Percentiles rank a stretch among this genome's conserved stretches.
Evolutionary conservation across 2,888 invertebrate genomes (phyloP).

Genomic region (Hydroisotoma schaefferi): DNA sequence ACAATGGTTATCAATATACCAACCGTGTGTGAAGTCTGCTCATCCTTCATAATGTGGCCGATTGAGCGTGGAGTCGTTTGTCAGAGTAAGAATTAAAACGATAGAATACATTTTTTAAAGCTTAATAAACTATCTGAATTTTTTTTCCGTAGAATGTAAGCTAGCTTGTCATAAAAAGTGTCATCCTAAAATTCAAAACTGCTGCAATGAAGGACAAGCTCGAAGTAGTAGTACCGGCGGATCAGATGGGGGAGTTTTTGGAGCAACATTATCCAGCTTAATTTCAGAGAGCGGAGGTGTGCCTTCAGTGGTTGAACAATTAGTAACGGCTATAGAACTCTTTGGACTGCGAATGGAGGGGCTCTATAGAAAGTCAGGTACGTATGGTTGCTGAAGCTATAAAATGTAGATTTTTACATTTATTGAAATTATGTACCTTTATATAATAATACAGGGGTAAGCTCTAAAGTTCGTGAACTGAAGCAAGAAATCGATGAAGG

Average conservation of each 20-base stretch:
- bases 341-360: slow-evolving; percentile 89
- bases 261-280: slow-evolving; percentile 71
- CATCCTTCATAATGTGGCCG: slow-evolving; percentile 92
- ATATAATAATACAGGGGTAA: slow-evolving; percentile 57
- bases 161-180: slow-evolving; percentile 93
- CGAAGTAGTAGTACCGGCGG: slow-evolving; percentile 41
- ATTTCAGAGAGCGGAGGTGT: slow-evolving; percentile 70
- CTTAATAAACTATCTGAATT: slow-evolving; percentile 33
- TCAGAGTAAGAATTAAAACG: slow-evolving; percentile 57
- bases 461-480: slow-evolving; percentile 59
- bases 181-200: slow-evolving; percentile 66
- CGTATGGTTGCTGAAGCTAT: not conserved
- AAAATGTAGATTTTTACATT: not conserved
- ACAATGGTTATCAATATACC: slow-evolving; percentile 91
- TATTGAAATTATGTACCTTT: not conserved
- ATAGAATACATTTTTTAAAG: not conserved
- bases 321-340: slow-evolving; percentile 86
- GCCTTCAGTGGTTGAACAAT: slow-evolving; percentile 80
- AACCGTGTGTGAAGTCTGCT: slow-evolving; percentile 92
- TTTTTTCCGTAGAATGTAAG: slow-evolving; percentile 64
- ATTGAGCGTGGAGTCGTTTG: slow-evolving; percentile 81
- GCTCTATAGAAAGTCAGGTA: slow-evolving; percentile 81
- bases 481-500: slow-evolving; percentile 73
- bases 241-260: slow-evolving; percentile 64
- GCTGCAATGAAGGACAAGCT: slow-evolving; percentile 52